Evolutionary conservation across 2,113 vertebrate species (phyloP).

Genomic region (Bubo blakistoni): DNA sequence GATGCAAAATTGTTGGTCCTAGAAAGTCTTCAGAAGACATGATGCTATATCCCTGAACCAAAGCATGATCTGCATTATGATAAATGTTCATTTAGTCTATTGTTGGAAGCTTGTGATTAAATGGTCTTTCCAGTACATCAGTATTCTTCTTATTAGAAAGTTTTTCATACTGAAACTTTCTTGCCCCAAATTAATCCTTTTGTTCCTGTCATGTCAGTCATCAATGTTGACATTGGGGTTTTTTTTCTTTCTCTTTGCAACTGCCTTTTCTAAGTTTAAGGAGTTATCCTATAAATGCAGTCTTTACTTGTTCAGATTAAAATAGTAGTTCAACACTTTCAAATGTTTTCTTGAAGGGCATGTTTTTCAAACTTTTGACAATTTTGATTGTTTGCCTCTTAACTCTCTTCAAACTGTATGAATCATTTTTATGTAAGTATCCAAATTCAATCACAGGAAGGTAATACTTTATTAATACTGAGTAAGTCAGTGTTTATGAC

Average conservation of each 20-base stretch:
- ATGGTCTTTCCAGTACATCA: not conserved
- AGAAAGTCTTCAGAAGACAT: not conserved
- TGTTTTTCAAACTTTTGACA: not conserved
- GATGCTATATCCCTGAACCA: not conserved
- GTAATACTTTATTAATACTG: not conserved
- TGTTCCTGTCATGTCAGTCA: not conserved
- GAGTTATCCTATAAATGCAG: not conserved
- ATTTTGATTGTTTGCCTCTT: not conserved
- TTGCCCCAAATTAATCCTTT: not conserved
- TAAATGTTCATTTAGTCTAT: not conserved
- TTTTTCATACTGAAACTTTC: not conserved
- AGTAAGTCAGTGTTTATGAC: not conserved
- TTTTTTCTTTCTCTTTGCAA: not conserved
- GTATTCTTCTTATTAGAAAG: not conserved
- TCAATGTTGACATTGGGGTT: rapidly evolving
- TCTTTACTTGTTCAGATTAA: not conserved
- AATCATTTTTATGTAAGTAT: not conserved
- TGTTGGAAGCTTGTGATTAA: not conserved
- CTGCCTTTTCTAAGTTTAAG: not conserved
- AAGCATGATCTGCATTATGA: not conserved
- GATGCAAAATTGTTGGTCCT: not conserved
- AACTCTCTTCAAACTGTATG: not conserved
- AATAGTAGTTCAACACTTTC: not conserved
- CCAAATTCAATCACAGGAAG: not conserved
- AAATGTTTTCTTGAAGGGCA: not conserved